Conservation (phyloP, 2,797 vertebrate genomes). For the Sitta carolinensis region DNA sequence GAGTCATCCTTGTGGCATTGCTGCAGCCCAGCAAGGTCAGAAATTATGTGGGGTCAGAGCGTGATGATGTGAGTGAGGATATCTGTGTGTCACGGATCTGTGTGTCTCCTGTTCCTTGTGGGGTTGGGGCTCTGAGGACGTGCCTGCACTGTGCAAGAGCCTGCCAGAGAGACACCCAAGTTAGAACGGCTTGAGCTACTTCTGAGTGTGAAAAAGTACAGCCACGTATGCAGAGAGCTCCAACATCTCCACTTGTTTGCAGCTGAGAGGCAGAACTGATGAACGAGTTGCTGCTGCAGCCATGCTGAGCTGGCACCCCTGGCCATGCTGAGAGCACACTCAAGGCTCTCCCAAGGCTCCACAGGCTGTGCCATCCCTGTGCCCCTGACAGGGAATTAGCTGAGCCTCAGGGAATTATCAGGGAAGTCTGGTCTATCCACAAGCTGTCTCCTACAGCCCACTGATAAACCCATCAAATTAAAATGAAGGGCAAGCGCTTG, state of each 20-base stretch:
- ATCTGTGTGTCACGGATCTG: background rate
- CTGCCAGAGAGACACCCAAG: background rate
- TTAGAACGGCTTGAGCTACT: background rate
- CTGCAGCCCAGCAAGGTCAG: background rate
- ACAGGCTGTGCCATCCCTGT: fast-evolving
- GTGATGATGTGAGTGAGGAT: background rate
- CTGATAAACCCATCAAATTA: conserved; percentile 2
- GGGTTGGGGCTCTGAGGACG: background rate
- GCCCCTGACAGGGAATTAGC: background rate
- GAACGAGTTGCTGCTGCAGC: background rate
- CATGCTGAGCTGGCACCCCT: background rate
- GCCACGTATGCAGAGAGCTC: background rate
- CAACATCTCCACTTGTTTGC: background rate
- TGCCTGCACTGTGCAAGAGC: fast-evolving
- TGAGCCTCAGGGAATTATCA: background rate
- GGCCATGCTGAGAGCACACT: background rate
- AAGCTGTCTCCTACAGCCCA: background rate
- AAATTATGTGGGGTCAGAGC: background rate
- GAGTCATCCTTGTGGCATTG: background rate
- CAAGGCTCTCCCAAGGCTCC: background rate
- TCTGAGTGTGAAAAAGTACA: background rate
- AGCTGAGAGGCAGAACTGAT: background rate
- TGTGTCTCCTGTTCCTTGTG: background rate
- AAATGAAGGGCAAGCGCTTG: background rate
- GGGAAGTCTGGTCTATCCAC: background rate